Conservation (phyloP, 2,113 vertebrate genomes). For the Nycticorax nycticorax region DNA sequence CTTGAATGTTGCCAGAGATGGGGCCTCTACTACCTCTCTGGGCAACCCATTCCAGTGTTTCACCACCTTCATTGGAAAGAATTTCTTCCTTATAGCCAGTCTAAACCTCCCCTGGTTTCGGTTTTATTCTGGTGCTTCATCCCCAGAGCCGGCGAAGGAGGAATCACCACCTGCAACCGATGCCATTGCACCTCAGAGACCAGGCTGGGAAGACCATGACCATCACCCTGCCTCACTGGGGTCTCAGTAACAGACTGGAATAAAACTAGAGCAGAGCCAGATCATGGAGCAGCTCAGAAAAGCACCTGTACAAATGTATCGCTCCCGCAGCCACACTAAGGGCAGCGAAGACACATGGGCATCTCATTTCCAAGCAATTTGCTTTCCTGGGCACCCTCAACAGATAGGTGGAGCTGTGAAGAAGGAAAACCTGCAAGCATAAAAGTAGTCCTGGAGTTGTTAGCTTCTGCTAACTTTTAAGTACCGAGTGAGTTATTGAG, state of each 20-base stretch:
- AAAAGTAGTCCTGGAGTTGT: not conserved
- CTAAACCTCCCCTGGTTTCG: too few species aligned
- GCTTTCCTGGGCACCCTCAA: not conserved
- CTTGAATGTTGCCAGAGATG: too few species aligned
- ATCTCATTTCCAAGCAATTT: not conserved
- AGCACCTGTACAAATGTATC: not conserved
- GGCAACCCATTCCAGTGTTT: too few species aligned
- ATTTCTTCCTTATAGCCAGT: too few species aligned
- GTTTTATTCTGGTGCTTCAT: not conserved
- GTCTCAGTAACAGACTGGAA: not conserved
- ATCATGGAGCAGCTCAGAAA: not conserved
- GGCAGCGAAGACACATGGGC: accelerated
- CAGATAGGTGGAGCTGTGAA: not conserved
- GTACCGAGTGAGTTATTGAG: not conserved
- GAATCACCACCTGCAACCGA: accelerated
- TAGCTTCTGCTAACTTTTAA: not conserved
- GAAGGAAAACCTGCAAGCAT: not conserved
- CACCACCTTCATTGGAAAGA: too few species aligned
- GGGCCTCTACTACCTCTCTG: too few species aligned
- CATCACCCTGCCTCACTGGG: accelerated
- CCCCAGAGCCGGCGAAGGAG: not conserved
- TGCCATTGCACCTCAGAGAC: too few species aligned
- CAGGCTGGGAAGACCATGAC: not conserved
- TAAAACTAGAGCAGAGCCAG: not conserved
- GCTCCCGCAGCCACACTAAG: accelerated